These are phyloP conservation scores for Camponotus fellah DNA, from an alignment of 2,888 invertebrate genomes.

Conservation along the genomic window DNA sequence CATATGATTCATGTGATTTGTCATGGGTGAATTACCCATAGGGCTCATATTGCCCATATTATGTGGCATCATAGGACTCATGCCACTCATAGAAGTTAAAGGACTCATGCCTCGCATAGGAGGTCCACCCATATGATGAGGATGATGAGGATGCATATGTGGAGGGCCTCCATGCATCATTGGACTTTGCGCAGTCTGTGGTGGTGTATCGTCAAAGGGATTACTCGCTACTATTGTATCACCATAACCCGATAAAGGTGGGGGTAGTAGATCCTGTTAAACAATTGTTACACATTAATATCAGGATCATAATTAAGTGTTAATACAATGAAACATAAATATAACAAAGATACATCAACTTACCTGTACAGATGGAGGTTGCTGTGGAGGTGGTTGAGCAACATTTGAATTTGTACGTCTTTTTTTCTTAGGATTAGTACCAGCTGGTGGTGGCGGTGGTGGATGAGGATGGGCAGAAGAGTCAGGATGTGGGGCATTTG, in stretches of 20 bases:
- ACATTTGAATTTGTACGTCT: slow-evolving; percentile 92
- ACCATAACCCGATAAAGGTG: slow-evolving; percentile 94
- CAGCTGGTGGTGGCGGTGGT: slow-evolving; percentile 91
- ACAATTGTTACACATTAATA: not conserved
- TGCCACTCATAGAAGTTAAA: slow-evolving; percentile 86
- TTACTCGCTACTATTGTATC: slow-evolving; percentile 98
- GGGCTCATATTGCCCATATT: slow-evolving; percentile 85
- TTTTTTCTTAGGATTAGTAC: slow-evolving; percentile 95
- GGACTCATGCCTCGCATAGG: slow-evolving; percentile 90
- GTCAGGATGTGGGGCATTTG: slow-evolving; percentile 90
- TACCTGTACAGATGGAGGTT: slow-evolving; percentile 89
- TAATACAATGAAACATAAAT: not conserved
- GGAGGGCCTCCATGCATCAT: slow-evolving; percentile 87
- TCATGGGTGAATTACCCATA: slow-evolving; percentile 84
- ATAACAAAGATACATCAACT: not conserved
- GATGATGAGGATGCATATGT: slow-evolving; percentile 86
- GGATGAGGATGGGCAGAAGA: slow-evolving; percentile 90
- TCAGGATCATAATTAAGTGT: not conserved
- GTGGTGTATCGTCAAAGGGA: slow-evolving; percentile 96
- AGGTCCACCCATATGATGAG: slow-evolving; percentile 89
- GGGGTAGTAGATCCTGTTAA: slow-evolving; percentile 92
- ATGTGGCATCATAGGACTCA: slow-evolving; percentile 86
- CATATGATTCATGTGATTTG: slow-evolving; percentile 89
- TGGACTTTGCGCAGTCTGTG: slow-evolving; percentile 86
- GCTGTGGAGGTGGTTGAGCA: slow-evolving; percentile 90